phyloP scores from a whole-genome alignment of 2,888 invertebrate species.

The Orthosia gothica region DNA sequence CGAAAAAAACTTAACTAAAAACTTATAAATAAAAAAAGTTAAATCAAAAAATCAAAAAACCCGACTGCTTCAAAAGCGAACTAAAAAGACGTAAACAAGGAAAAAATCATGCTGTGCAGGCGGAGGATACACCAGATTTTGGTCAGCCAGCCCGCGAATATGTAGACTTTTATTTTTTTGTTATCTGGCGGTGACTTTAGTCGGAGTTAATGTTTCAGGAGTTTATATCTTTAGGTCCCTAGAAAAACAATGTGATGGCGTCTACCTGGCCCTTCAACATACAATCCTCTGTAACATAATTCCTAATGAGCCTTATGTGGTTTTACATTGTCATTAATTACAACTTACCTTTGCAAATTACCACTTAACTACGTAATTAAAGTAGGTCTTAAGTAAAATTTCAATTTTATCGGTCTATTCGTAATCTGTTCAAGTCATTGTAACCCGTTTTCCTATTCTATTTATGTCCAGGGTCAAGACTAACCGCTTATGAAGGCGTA shows the following conservation, averaged over 20 bases:
- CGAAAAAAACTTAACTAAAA: no score
- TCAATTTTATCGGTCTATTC: constrained; percentile 28
- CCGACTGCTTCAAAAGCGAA: no score
- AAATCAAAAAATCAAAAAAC: no score
- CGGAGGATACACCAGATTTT: no score
- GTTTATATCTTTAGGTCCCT: no score
- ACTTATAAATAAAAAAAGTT: no score
- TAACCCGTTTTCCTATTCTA: constrained; percentile 38
- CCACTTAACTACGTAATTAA: constrained; percentile 16
- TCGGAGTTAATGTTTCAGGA: no score
- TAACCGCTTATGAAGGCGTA: constrained; percentile 1
- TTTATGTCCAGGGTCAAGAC: constrained; percentile 29
- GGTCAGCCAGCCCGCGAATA: no score
- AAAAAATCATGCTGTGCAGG: no score
- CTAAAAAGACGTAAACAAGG: no score
- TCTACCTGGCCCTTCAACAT: neutral
- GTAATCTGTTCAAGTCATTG: constrained; percentile 18
- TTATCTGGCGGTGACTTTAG: no score
- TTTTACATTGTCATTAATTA: constrained; percentile 6
- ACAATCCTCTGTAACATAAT: constrained; percentile 10
- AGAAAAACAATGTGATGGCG: neutral
- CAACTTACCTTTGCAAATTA: constrained; percentile 18
- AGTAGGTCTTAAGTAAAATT: constrained; percentile 12
- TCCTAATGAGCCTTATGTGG: neutral
- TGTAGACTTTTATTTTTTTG: no score